These are phyloP conservation scores for Vidua macroura DNA, from an alignment of 2,113 vertebrate species.

Conservation along the genomic window DNA sequence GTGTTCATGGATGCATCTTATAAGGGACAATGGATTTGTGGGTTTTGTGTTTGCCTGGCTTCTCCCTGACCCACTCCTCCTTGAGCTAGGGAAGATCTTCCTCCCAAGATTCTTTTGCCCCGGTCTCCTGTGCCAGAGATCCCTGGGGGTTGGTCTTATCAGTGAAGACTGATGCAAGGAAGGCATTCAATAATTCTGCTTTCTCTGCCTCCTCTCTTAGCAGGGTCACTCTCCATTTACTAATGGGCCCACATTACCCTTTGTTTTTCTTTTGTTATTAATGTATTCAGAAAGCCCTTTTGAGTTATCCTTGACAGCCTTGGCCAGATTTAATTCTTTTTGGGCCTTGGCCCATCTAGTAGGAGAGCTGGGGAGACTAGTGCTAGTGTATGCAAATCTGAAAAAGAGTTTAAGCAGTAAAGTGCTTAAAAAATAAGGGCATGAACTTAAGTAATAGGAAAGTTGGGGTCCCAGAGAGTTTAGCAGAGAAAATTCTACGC, in stretches of 20 bases:
- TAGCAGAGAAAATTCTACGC: neutral
- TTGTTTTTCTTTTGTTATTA: neutral
- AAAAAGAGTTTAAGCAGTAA: neutral
- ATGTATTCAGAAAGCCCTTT: neutral
- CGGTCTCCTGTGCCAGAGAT: neutral
- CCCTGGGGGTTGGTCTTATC: too few relatives aligned
- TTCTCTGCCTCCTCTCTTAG: neutral
- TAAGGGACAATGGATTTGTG: too few relatives aligned
- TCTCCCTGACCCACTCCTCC: neutral
- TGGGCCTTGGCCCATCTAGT: neutral
- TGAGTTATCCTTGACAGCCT: neutral
- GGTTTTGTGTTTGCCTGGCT: neutral
- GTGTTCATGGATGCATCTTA: rapidly evolving
- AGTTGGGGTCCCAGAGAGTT: neutral
- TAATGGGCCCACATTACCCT: too few relatives aligned
- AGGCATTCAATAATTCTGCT: neutral
- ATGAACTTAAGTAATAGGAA: neutral
- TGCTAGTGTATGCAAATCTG: neutral
- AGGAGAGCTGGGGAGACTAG: neutral
- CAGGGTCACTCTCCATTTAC: neutral
- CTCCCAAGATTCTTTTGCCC: neutral
- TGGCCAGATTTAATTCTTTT: neutral
- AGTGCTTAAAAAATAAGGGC: neutral
- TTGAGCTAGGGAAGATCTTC: neutral
- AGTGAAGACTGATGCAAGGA: neutral